Conservation (phyloP, 2,888 invertebrate species). For the Drosophila dives region DNA sequence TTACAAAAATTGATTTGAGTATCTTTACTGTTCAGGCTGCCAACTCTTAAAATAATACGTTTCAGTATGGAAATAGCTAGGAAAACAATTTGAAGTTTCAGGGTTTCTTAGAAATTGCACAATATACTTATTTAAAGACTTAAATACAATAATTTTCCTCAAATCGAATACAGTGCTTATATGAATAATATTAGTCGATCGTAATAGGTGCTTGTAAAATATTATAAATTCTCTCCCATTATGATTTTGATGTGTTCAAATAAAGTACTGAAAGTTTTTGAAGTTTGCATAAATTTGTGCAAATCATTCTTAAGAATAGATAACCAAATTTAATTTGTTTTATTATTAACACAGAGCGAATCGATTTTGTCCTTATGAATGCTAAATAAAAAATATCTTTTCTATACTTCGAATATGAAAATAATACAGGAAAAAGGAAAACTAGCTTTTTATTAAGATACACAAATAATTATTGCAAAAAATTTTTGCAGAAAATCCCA, state of each 20-base stretch:
- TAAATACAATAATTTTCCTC: background rate
- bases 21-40: background rate
- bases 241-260: background rate
- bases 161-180: background rate
- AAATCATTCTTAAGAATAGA: too few relatives aligned
- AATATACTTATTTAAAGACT: background rate
- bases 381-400: background rate
- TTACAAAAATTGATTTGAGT: background rate
- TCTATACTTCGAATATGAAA: background rate
- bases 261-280: background rate
- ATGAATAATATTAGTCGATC: background rate
- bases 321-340: too few relatives aligned
- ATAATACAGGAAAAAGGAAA: background rate
- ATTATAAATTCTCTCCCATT: background rate
- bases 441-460: background rate
- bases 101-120: background rate
- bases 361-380: background rate
- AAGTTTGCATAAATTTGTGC: too few relatives aligned
- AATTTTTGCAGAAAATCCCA: background rate
- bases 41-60: background rate
- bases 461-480: background rate
- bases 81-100: background rate
- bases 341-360: background rate
- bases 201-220: background rate
- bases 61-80: background rate